Evolutionary conservation across 2,797 vertebrate species (phyloP).

Genomic region (Selene dorsalis): DNA sequence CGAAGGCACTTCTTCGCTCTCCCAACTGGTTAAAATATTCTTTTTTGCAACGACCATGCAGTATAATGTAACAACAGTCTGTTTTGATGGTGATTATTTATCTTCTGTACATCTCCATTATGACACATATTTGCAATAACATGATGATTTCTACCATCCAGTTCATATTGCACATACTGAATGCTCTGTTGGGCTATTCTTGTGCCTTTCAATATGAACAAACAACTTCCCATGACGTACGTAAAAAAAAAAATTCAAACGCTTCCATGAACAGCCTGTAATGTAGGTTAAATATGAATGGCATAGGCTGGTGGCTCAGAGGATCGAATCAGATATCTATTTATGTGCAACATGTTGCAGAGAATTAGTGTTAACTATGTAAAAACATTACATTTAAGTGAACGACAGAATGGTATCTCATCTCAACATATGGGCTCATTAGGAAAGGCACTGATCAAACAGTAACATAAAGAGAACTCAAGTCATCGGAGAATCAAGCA

Average conservation of each 20-base stretch:
- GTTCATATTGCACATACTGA: neutral
- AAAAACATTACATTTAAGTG: conserved; percentile 3
- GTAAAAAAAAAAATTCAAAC: neutral
- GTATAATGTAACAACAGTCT: neutral
- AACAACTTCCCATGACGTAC: neutral
- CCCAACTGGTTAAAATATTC: too few species aligned
- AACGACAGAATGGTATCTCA: conserved; percentile 16
- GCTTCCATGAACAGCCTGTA: neutral
- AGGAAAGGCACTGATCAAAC: conserved; percentile 43
- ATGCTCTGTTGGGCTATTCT: neutral
- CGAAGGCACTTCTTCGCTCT: too few species aligned
- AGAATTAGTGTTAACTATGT: conserved; percentile 23
- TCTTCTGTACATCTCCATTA: neutral
- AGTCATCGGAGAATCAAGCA: conserved; percentile 29
- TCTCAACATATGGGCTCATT: conserved; percentile 30
- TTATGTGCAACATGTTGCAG: conserved; percentile 9
- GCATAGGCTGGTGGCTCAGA: neutral
- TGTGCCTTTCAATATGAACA: neutral
- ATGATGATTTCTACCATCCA: neutral
- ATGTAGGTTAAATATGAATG: neutral
- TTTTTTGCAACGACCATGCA: too few species aligned
- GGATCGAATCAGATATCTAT: neutral
- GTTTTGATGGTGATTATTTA: neutral
- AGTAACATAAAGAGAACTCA: conserved; percentile 30
- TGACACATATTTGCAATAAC: neutral